A percentile compares a stretch with the other conserved stretches of the same genome.
phyloP scores from a whole-genome alignment of 2,888 invertebrate genomes.

The Chloroclystis v-ata region DNA sequence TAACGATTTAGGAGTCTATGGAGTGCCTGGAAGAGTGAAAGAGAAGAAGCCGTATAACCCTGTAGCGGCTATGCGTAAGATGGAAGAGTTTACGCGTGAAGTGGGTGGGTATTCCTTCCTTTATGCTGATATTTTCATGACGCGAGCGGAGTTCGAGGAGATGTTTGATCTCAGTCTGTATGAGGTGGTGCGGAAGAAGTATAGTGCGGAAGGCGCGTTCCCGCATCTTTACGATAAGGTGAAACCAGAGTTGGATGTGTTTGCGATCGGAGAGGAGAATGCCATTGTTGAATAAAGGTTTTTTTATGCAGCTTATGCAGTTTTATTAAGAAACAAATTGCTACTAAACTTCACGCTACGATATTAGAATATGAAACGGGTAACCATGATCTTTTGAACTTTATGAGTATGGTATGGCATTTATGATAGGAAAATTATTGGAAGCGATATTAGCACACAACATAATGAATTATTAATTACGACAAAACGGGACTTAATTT shows the following conservation, averaged over 20 bases:
- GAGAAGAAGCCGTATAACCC: constrained; percentile 80
- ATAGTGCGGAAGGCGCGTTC: constrained; percentile 78
- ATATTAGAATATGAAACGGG: too few species aligned
- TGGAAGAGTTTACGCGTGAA: constrained; percentile 83
- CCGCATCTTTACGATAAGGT: constrained; percentile 83
- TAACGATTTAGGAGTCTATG: constrained; percentile 84
- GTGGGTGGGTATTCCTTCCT: constrained; percentile 83
- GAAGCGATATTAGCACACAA: too few species aligned
- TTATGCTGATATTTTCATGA: constrained; percentile 85
- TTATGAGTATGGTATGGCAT: too few species aligned
- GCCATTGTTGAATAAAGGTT: constrained; percentile 32
- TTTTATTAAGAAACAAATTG: neutral
- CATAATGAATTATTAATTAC: too few species aligned
- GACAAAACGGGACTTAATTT: too few species aligned
- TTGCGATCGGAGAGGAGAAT: constrained; percentile 71
- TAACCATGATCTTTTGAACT: too few species aligned
- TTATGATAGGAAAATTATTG: too few species aligned
- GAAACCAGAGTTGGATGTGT: constrained; percentile 82
- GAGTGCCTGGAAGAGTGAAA: constrained; percentile 81
- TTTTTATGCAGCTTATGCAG: neutral
- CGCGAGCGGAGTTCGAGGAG: constrained; percentile 78
- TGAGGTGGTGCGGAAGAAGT: constrained; percentile 78
- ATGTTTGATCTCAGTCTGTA: constrained; percentile 84
- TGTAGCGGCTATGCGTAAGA: constrained; percentile 80
- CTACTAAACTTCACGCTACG: too few species aligned